phyloP scores from a whole-genome alignment of 2,888 invertebrate species.

The Cantharis flavilabris region DNA sequence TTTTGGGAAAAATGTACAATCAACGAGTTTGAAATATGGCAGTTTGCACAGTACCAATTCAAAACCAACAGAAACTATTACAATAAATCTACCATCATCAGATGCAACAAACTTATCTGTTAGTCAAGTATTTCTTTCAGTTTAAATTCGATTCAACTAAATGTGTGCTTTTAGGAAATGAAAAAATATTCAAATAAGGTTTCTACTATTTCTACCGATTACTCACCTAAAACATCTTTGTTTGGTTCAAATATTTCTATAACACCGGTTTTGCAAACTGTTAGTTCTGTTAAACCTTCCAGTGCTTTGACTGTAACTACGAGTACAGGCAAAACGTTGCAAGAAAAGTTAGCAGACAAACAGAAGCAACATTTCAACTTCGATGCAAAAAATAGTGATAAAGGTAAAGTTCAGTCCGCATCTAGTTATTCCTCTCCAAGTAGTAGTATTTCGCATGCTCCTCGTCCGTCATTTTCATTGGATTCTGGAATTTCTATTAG shows the following conservation, averaged over 20 bases:
- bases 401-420: constrained; percentile 17
- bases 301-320: constrained; percentile 33
- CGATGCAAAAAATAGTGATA: constrained; percentile 14
- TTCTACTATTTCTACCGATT: not conserved
- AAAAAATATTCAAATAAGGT: not conserved
- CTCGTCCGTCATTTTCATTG: constrained; percentile 43
- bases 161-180: not conserved
- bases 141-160: not conserved
- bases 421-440: constrained; percentile 22
- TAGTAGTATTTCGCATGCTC: constrained; percentile 29
- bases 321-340: constrained; percentile 63
- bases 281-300: constrained; percentile 9
- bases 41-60: constrained; percentile 29
- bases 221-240: constrained; percentile 36
- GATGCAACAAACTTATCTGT: not conserved
- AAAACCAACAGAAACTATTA: constrained; percentile 30
- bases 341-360: constrained; percentile 70
- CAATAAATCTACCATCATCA: not conserved
- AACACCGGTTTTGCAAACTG: constrained; percentile 45
- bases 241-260: constrained; percentile 56
- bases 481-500: constrained; percentile 52
- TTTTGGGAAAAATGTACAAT: constrained; percentile 11
- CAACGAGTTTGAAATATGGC: constrained; percentile 30
- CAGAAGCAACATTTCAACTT: constrained; percentile 57
- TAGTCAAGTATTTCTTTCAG: not conserved